Evolutionary conservation across 2,888 invertebrate species (phyloP).

Genomic region (Lithophane semibrunnea): DNA sequence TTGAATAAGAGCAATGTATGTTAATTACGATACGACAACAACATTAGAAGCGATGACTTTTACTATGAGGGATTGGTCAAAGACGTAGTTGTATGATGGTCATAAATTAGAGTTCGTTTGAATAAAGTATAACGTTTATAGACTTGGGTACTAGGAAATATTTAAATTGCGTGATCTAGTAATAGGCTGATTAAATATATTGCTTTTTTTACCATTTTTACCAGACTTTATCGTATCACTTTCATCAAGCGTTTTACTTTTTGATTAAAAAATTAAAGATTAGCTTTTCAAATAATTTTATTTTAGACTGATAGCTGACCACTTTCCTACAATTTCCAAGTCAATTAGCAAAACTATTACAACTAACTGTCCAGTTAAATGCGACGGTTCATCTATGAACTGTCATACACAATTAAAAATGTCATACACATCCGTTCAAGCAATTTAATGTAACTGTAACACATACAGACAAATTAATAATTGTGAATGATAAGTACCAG

Average conservation of each 20-base stretch:
- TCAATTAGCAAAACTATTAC: slow-evolving; percentile 17
- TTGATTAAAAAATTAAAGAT: not conserved
- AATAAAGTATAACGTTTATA: slow-evolving; percentile 17
- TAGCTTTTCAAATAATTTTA: not conserved
- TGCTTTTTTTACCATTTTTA: not conserved
- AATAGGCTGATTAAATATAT: not conserved
- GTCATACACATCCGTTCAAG: slow-evolving; percentile 47
- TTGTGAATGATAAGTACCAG: slow-evolving; percentile 60
- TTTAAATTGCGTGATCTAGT: slow-evolving; percentile 24
- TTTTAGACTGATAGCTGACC: not conserved
- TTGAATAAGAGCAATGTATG: slow-evolving; percentile 72
- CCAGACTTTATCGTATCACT: not conserved
- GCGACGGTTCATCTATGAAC: slow-evolving; percentile 4
- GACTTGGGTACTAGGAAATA: not conserved
- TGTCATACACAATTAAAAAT: slow-evolving; percentile 43
- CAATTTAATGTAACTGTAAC: slow-evolving; percentile 33
- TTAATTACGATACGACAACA: slow-evolving; percentile 77
- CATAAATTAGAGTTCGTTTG: slow-evolving; percentile 37
- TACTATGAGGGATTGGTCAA: slow-evolving; percentile 40
- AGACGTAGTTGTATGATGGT: slow-evolving; percentile 23
- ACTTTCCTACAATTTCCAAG: not conserved
- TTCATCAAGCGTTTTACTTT: not conserved
- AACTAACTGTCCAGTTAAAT: slow-evolving; percentile 1
- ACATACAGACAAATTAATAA: slow-evolving; percentile 51
- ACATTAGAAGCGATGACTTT: slow-evolving; percentile 65